Evolutionary conservation across 2,113 vertebrate species (phyloP).

Genomic region (Apeltes quadracus): DNA sequence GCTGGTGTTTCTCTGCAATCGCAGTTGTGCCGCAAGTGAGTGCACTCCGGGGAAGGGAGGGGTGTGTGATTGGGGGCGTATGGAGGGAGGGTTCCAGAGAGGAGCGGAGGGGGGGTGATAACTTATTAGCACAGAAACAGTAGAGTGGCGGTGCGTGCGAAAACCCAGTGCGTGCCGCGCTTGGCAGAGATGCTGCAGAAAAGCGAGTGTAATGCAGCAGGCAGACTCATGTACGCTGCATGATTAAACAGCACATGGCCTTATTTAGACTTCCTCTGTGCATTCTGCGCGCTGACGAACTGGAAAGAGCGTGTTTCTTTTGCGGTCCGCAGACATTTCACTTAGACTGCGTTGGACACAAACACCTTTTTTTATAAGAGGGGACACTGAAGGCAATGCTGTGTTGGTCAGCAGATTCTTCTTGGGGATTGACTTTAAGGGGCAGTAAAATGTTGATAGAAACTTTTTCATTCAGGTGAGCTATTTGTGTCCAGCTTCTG

Average conservation of each 20-base stretch:
- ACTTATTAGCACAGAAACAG: slow-evolving; percentile 65
- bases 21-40: slow-evolving; percentile 84
- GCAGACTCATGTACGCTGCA: slow-evolving; percentile 58
- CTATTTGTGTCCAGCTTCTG: neutral
- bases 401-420: slow-evolving; percentile 6
- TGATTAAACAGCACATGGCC: slow-evolving; percentile 63
- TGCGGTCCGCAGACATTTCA: slow-evolving; percentile 29
- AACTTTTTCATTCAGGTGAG: slow-evolving; percentile 10
- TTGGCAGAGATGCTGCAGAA: slow-evolving; percentile 63
- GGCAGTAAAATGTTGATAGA: neutral
- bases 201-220: slow-evolving; percentile 61
- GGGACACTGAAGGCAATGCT: neutral
- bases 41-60: slow-evolving; percentile 35
- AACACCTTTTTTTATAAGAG: slow-evolving; percentile 20
- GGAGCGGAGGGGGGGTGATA: slow-evolving; percentile 35
- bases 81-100: neutral
- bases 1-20: slow-evolving; percentile 82
- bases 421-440: neutral
- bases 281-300: neutral
- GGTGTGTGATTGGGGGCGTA: slow-evolving; percentile 2
- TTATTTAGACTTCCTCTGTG: slow-evolving; percentile 50
- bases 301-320: neutral
- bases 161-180: slow-evolving; percentile 21
- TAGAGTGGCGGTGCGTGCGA: slow-evolving; percentile 33
- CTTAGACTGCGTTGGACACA: slow-evolving; percentile 1